Evolutionary conservation across 2,888 invertebrate species (phyloP), one percentile per base, ranked within the genome.

Genomic region (Macropis europaea): DNA sequence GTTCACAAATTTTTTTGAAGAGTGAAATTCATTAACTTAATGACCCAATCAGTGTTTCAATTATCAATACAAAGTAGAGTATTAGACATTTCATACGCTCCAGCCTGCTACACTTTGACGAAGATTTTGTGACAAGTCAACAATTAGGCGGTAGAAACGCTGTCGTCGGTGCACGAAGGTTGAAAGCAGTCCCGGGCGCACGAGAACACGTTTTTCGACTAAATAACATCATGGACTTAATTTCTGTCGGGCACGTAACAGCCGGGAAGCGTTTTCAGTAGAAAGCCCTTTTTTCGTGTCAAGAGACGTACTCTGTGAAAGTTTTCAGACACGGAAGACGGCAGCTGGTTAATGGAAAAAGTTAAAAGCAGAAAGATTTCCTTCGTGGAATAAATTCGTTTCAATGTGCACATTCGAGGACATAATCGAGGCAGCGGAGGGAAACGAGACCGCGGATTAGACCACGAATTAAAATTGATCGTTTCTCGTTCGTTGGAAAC

Each of bases 161-260:
- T n/a, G n/a, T n/a, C n/a, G n/a, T n/a, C n/a, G n/a, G n/a, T n/a
- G n/a, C n/a, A n/a, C n/a, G n/a, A n/a, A n/a, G n/a, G n/a, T n/a
- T n/a, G n/a, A n/a, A n/a, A n/a, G n/a, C n/a, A n/a, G n/a, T n/a
- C n/a, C n/a, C n/a, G n/a, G n/a, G n/a, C n/a, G n/a, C n/a, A n/a
- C n/a, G n/a, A n/a, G n/a, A n/a, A n/a, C n/a, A n/a, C n/a, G 40
- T 60, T 68, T 54, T 36, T 67, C 60, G 5, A 34, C 9, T 17
- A 48, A 68, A 50, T 19, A 60, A 68, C 60, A 54, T 68, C 42
- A 32, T 38, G 7, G 42, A 36, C 26, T 68, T 68, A 42, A 68
- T 68, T 59, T 17, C 53, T 48, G 30, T 36, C 30, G 45, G 17
- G 48, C 53, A 17, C 28, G 40, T 52, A 40, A 34, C 38, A 22